phyloP scores from a whole-genome alignment of 2,888 invertebrate genomes.

The Eupithecia dodoneata region DNA sequence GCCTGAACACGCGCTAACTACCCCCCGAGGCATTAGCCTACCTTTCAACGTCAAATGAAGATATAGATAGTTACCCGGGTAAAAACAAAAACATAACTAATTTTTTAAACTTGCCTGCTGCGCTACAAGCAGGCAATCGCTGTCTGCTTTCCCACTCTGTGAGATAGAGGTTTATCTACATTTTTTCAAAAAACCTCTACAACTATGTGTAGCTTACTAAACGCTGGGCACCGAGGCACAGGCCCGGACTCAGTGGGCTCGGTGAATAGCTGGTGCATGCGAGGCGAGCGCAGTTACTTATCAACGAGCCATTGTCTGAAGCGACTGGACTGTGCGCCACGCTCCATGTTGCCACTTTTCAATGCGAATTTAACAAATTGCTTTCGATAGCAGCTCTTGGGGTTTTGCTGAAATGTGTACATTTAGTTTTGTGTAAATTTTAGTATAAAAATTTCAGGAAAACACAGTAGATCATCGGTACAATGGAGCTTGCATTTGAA shows the following conservation, averaged over 20 bases:
- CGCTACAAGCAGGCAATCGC: not conserved
- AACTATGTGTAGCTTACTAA: not conserved
- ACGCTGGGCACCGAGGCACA: not conserved
- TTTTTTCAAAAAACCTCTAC: not conserved
- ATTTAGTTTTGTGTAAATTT: not conserved
- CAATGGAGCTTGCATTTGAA: not conserved
- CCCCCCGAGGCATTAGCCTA: not conserved
- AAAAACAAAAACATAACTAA: too few species aligned
- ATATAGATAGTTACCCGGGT: too few species aligned
- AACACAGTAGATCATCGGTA: not conserved
- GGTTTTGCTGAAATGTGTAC: not conserved
- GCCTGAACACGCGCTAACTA: not conserved
- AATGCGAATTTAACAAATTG: not conserved
- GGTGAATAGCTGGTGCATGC: not conserved
- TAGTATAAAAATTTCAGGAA: not conserved
- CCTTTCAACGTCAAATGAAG: too few species aligned
- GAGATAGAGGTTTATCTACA: not conserved
- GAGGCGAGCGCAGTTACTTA: not conserved
- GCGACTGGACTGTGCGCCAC: not conserved
- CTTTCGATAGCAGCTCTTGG: not conserved
- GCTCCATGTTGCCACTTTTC: not conserved
- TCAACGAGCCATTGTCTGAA: not conserved
- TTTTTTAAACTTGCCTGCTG: too few species aligned
- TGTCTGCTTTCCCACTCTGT: not conserved
- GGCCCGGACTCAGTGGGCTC: not conserved